A percentile compares a stretch with the other conserved stretches of the same genome.
Conservation (phyloP, 2,113 vertebrate species). For the Seriola aureovittata region DNA sequence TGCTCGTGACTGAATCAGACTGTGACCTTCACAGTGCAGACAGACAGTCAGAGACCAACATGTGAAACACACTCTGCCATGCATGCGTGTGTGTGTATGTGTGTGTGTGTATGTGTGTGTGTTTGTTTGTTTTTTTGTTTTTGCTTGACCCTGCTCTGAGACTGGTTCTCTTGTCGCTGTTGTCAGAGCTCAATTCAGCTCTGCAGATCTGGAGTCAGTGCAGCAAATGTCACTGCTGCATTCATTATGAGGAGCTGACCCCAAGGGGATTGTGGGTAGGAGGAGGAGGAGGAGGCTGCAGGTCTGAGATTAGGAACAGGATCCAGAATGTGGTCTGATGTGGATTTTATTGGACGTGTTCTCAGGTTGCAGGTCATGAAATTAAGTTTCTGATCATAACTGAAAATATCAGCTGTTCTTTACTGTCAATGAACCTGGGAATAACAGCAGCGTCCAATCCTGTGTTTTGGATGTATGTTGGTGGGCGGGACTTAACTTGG, state of each 20-base stretch:
- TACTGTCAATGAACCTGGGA: too few relatives aligned
- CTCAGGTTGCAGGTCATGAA: too few relatives aligned
- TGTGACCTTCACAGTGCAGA: slow-evolving; percentile 48
- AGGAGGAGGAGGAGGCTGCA: slow-evolving; percentile 2
- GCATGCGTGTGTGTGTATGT: neutral
- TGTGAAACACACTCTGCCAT: neutral
- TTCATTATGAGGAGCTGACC: slow-evolving; percentile 40
- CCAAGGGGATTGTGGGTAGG: slow-evolving; percentile 43
- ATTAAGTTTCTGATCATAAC: too few relatives aligned
- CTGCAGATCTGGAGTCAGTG: slow-evolving; percentile 46
- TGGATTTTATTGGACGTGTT: neutral
- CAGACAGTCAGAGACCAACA: neutral
- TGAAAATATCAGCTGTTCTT: too few relatives aligned
- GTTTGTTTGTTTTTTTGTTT: neutral
- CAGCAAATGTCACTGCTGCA: slow-evolving; percentile 60
- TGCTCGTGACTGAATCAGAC: neutral
- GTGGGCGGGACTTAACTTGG: too few relatives aligned
- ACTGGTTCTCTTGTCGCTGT: neutral
- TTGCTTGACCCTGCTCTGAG: neutral
- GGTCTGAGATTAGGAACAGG: slow-evolving; percentile 15
- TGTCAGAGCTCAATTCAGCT: slow-evolving; percentile 1
- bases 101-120: neutral
- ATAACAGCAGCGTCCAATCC: too few relatives aligned
- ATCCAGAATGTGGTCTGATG: slow-evolving; percentile 11
- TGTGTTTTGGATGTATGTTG: too few relatives aligned